These are phyloP conservation scores for Danio albolineatus DNA, from an alignment of 2,797 vertebrate genomes.

Conservation along the genomic window DNA sequence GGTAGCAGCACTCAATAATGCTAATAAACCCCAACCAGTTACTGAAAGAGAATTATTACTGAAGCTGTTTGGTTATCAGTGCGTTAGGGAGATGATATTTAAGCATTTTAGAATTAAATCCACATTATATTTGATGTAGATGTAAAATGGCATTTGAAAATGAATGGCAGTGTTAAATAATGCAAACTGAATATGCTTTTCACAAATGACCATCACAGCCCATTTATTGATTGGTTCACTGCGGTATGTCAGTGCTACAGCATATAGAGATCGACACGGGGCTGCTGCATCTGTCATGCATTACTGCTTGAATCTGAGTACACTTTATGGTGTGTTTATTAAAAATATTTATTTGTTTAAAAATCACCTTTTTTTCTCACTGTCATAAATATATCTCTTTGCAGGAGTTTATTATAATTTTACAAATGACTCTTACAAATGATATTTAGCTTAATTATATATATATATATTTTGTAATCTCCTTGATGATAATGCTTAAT, in stretches of 20 bases:
- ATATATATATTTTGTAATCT: background rate
- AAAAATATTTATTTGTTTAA: too few species aligned
- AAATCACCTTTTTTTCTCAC: background rate
- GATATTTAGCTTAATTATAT: background rate
- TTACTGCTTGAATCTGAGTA: background rate
- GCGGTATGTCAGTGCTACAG: background rate
- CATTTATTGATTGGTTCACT: conserved; percentile 30
- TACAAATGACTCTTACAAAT: background rate
- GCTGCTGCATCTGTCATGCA: background rate
- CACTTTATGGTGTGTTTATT: background rate
- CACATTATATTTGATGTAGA: background rate
- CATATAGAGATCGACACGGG: background rate
- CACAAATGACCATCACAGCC: background rate
- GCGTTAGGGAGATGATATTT: conserved; percentile 4
- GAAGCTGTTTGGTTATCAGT: background rate
- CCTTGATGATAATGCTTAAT: background rate
- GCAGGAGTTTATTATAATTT: background rate
- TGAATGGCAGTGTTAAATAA: conserved; percentile 3
- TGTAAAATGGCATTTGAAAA: background rate
- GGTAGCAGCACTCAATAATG: conserved; percentile 57
- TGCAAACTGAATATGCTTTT: conserved; percentile 11
- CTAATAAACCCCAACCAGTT: conserved; percentile 55
- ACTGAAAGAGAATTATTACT: conserved; percentile 20
- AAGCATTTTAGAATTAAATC: background rate
- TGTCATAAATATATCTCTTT: background rate